phyloP scores from a whole-genome alignment of 2,888 invertebrate species.

The Hirudinaria manillensis region DNA sequence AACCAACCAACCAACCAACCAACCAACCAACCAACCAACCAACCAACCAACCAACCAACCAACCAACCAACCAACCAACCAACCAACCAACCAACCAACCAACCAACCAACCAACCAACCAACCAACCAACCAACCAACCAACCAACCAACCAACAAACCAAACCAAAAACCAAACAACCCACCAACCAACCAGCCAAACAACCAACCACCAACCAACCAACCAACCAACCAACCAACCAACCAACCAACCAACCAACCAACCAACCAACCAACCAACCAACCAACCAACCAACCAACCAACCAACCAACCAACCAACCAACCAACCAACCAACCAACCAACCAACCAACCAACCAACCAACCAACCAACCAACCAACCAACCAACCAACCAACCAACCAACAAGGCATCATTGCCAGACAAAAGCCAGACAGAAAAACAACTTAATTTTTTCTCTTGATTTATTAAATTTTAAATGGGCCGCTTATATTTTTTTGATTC shows the following conservation, averaged over 20 bases:
- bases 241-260: too few relatives aligned
- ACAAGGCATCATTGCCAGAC: neutral
- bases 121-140: slow-evolving; percentile 7
- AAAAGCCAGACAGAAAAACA: too few relatives aligned
- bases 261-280: neutral
- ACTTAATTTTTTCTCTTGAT: too few relatives aligned
- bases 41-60: neutral
- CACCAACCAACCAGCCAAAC: too few relatives aligned
- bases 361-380: slow-evolving; percentile 10
- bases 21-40: too few relatives aligned
- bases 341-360: slow-evolving; percentile 5
- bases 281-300: slow-evolving; percentile 15
- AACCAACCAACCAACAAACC: too few relatives aligned
- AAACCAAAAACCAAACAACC: too few relatives aligned
- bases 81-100: slow-evolving; percentile 4
- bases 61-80: slow-evolving; percentile 7
- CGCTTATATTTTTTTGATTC: too few relatives aligned
- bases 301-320: slow-evolving; percentile 15
- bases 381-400: neutral
- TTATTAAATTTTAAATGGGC: too few relatives aligned
- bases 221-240: too few relatives aligned
- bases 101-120: slow-evolving; percentile 4
- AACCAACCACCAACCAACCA: too few relatives aligned
- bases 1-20: too few relatives aligned
- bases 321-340: slow-evolving; percentile 1